Base-by-base conservation (phyloP, 2,113 vertebrate species). In the Serilophus lunatus region DNA sequence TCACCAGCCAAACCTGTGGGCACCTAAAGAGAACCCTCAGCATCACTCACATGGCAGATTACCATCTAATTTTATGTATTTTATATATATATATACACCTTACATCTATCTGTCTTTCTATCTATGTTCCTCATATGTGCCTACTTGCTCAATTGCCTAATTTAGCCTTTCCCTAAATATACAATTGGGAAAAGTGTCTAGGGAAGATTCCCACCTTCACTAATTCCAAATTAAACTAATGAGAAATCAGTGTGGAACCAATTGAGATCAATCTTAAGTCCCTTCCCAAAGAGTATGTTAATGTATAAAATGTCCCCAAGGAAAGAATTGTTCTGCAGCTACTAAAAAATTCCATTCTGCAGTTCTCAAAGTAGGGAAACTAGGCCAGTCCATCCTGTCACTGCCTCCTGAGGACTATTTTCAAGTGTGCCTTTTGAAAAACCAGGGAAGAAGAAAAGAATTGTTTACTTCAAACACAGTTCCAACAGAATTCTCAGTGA, bases 301-400 rank as follows among this genome's bases (percentile, higher is more conserved):
- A 91, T 31, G 38, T 16, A 91, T 9, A 74, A 83, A 86, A 72
- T 2, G 12, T 31, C 84, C 70, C 45, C 50, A 23, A 47, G 54
- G 91, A 94, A 65, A 61, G 42, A 25, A 1, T 1, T n/a, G 28
- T 51, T 65, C 69, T 90, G 81, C 12, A 93, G 53, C 51, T 91
- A 77, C 59, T 86, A 33, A 84, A 82, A 95, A 92, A 96, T 81
- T 90, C 81, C 79, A 71, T 68, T 49, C 74, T 50, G 60, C 87
- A 20, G 15, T 59, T 95, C 95, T 93, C 84, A 90, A 96, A 96
- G 64, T 76, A 63, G 82, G 65, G 40, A 63, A 95, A 59, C n/a
- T 10, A 90, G 61, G 88, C 82, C 95, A 77, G 71, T 33, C 64
- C 71, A 56, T 28, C 42, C 35, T 36, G 12, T 17, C 56, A 33